These are phyloP conservation scores for Tachyglossus aculeatus DNA, from an alignment of 2,797 vertebrate species.

Conservation along the genomic window DNA sequence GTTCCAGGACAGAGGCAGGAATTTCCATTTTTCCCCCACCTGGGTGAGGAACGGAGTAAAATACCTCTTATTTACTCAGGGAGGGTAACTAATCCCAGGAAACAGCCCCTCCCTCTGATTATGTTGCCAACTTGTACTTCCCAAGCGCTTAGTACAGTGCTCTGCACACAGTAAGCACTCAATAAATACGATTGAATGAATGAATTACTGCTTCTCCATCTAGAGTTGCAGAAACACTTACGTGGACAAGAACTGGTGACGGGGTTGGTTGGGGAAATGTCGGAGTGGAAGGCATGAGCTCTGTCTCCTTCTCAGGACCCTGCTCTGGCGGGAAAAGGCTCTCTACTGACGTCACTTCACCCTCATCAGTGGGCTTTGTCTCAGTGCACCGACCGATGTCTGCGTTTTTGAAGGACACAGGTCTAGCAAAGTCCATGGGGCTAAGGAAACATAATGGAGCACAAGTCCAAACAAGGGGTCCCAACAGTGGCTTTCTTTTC, in stretches of 20 bases:
- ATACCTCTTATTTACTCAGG: no score
- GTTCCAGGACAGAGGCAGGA: no score
- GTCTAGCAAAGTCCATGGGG: conserved; percentile 91
- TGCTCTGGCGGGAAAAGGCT: conserved; percentile 51
- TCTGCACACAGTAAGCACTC: no score
- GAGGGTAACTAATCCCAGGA: no score
- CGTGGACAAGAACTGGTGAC: conserved; percentile 29
- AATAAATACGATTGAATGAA: no score
- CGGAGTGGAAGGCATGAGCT: conserved; percentile 17
- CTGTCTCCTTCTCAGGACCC: conserved; percentile 28
- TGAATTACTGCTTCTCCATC: background rate
- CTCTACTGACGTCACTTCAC: conserved; percentile 48
- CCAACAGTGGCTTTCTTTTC: conserved; percentile 5
- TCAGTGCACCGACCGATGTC: conserved; percentile 90
- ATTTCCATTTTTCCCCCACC: no score
- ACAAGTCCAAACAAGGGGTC: background rate
- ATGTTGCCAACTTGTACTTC: no score
- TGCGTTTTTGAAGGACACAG: conserved; percentile 91
- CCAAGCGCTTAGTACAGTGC: no score
- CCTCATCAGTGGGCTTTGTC: conserved; percentile 70
- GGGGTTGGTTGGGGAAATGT: conserved; percentile 33
- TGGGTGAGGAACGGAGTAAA: no score
- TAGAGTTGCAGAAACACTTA: conserved; percentile 65
- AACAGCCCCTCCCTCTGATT: background rate
- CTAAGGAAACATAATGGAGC: conserved; percentile 73